Evolutionary conservation across 1,140 invertebrate species (phyloP), one percentile per base, ranked within the genome.

Genomic region (Drosophila dunni): DNA sequence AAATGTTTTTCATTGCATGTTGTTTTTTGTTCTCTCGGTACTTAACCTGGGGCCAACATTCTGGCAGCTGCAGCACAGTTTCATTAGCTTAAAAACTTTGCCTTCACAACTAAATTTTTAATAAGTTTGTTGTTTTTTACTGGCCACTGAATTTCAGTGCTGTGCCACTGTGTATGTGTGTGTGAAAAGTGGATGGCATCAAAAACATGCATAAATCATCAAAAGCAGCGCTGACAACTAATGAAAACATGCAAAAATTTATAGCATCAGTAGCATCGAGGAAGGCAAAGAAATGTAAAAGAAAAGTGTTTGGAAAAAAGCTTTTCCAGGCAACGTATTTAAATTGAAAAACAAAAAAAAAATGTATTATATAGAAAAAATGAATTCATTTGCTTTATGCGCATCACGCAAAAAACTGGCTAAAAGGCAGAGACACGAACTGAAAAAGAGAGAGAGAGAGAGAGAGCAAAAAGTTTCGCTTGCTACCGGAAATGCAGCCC

Each of bases 161-260:
- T 36, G n/a, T 45, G 20, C 54, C 46, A 48, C 36, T 29, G 4
- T 63, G 11, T 24, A 54, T 64, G 42, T n/a, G 15, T 58, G 36
- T 8, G 50, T 69, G 44, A 36, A 20, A 34, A 67, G 75, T 77
- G 74, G 36, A 58, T 11, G 48, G 64, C 79, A 78, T 79, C 77
- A 84, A 89, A 88, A 89, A 89, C 84, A 88, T 88, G 81, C 84
- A 88, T 88, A 88, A 88, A 88, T 88, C 84, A 88, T 88, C 81
- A 88, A 89, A 88, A 84, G 84, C 83, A 89, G 53, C 64, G 75
- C 84, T 89, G 84, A 88, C 84, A 88, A 88, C 84, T 89, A 89
- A 88, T 88, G 84, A 88, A 88, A 88, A 89, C 88, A 89, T 86
- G 84, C 77, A 88, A 75, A 88, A 88, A 88, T 89, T 89, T 88